These are phyloP conservation scores for Heterodera schachtii DNA, from an alignment of 1,140 invertebrate species.

Conservation along the genomic window DNA sequence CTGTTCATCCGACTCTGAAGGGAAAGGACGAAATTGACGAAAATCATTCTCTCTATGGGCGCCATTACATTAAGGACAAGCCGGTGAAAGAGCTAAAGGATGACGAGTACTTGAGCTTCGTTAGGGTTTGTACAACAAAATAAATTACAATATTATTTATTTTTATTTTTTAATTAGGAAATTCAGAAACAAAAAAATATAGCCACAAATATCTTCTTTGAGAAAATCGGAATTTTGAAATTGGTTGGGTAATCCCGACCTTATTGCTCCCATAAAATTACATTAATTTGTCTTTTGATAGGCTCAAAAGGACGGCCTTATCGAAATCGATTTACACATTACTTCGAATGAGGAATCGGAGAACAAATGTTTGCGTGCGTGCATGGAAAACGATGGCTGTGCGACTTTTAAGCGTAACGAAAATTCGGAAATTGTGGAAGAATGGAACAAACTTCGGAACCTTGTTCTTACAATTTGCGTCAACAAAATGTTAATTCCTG, in stretches of 20 bases:
- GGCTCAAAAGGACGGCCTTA: conserved; percentile 68
- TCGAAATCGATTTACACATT: conserved; percentile 47
- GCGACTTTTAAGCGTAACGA: conserved; percentile 35
- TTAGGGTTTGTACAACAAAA: conserved; percentile 29
- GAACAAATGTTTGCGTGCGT: conserved; percentile 5
- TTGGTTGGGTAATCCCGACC: too few species aligned
- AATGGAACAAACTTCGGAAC: conserved; percentile 88
- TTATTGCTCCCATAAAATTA: too few species aligned
- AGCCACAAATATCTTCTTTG: too few species aligned
- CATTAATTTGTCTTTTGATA: conserved; percentile 65
- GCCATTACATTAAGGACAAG: conserved; percentile 94
- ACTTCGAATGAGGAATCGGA: conserved; percentile 20
- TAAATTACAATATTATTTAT: not conserved
- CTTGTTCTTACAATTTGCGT: conserved; percentile 86
- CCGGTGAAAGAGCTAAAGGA: conserved; percentile 84
- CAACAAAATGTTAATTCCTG: conserved; percentile 82
- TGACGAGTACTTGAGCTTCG: conserved; percentile 82
- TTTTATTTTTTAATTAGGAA: conserved; percentile 22
- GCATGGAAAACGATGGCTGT: conserved; percentile 19
- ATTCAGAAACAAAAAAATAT: not conserved
- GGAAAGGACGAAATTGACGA: conserved; percentile 72
- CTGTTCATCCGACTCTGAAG: conserved; percentile 79
- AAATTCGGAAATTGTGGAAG: conserved; percentile 74
- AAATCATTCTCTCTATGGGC: conserved; percentile 76
- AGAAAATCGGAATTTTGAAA: too few species aligned